Base-by-base conservation (phyloP, 1,140 invertebrate genomes). In the Bombyx mandarina region DNA sequence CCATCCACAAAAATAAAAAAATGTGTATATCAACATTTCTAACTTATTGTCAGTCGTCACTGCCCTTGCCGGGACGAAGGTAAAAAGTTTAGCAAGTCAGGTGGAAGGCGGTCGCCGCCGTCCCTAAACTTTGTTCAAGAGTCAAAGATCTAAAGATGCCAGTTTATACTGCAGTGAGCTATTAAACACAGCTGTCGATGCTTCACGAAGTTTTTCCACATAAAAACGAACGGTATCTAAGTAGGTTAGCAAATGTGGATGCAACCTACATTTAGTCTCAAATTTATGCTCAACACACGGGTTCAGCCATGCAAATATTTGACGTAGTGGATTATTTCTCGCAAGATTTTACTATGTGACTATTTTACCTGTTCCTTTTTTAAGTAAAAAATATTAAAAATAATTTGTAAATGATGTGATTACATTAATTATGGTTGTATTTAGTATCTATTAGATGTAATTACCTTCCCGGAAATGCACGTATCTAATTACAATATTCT, bases 161-260 rank as follows among this genome's bases (percentile, higher is more conserved):
- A 45, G 18, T 48, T 43, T 46, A 48, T n/a, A 8, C 22, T 42
- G 51, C 35, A 56, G 46, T 43, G 43, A 48, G 54, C 54, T 56
- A 56, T 56, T 56, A 56, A 56, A 56, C 26, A 35, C 54, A 56
- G 54, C 54, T 56, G 54, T 49, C 54, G 54, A 56, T 56, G 54
- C 48, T 48, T 52, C 43, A 12, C 45, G 6, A 35, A 56, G 54
- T 56, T 56, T 56, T 49, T 43, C 26, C 26, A 22, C 35, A 56
- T 43, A 43, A 48, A 49, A 49, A 56, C 45, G 44, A 49, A 42
- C 49, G 35, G 49, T 46, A 43, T 42, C 35, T 42, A 47, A 48
- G 12, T 46, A 18, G 46, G 26, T 56, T 47, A 35, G 45, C 12
- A 35, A 26, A 43, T 48, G 54, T 56, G 47, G 45, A 56, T 49